Evolutionary conservation across 2,797 vertebrate genomes (phyloP), one percentile per base, ranked within the genome.

Genomic region (Lepus oiostolus): DNA sequence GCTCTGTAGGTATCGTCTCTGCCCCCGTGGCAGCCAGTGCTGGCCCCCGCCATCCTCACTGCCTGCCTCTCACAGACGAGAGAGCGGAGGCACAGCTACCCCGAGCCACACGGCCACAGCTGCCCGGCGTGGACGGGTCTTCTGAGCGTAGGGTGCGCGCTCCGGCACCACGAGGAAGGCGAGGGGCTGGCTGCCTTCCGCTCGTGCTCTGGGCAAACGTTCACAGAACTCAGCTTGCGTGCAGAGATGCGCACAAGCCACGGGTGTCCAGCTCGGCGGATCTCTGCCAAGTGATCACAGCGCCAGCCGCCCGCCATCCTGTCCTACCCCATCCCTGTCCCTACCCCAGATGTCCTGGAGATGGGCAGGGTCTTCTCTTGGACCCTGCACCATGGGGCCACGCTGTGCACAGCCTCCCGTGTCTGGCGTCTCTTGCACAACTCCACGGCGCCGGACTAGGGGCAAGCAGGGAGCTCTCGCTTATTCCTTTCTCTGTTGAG

Each of bases 381-480:
- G 21, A 4, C 16, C 9, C 21, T 14, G 1, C 0, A 3, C 47
- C 26, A 9, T 3, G 10, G n/a, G 50, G 3, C 3, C 30, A 6
- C 8, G 9, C 32, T 0, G 13, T 8, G 0, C 0, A 22, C 0
- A 0, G 0, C 4, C 47, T 52, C 10, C 0, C 0, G 19, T 7
- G 14, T 30, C 30, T 50, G 65, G 22, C 63, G 28, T 11, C 54
- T 70, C n/a, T 35, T 3, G 19, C 3, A 8, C 28, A 21, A 17
- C 4, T 9, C 0, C 3, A 35, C 4, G 0, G 2, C 32, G 10
- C 62, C 3, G 10, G 10, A 30, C 2, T 5, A 9, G 42, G 42
- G 42, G 42, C 42, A 47, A 47, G 42, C 42, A 47, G 1, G 42
- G 42, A 47, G 42, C 42, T 9, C 42, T 47, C 42, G 8, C 42